Conservation (phyloP, 2,888 invertebrate species). For the Nasonovia ribisnigri region DNA sequence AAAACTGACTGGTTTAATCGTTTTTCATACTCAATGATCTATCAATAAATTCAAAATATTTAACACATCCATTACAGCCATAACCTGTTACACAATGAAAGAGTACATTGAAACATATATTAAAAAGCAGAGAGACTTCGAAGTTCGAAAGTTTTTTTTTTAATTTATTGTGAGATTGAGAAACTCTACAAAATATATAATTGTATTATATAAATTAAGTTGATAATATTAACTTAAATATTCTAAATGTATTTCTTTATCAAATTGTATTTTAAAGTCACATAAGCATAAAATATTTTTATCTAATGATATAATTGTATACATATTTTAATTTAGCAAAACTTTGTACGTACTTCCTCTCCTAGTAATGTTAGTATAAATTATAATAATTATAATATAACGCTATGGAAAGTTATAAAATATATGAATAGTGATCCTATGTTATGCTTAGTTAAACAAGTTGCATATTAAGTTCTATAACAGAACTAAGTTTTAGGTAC, state of each 20-base stretch:
- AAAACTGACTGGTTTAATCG: background rate
- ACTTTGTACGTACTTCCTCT: background rate
- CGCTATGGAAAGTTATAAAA: background rate
- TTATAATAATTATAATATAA: conserved; percentile 2
- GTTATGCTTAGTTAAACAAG: background rate
- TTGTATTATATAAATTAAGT: background rate
- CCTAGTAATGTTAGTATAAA: background rate
- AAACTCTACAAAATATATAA: background rate
- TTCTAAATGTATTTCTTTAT: background rate
- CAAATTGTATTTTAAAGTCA: background rate
- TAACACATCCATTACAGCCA: background rate
- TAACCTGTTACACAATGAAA: background rate
- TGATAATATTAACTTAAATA: background rate
- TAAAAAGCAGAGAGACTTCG: background rate
- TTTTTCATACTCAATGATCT: background rate
- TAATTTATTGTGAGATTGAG: background rate
- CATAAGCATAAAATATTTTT: background rate
- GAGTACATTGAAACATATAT: background rate
- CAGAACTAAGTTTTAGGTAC: background rate
- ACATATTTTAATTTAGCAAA: background rate
- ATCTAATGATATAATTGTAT: background rate
- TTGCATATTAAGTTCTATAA: conserved; percentile 13
- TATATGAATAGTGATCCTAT: background rate
- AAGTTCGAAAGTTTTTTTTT: background rate
- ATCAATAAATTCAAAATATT: background rate